Conservation (phyloP, 2,888 invertebrate genomes). For the Laothoe populi region DNA sequence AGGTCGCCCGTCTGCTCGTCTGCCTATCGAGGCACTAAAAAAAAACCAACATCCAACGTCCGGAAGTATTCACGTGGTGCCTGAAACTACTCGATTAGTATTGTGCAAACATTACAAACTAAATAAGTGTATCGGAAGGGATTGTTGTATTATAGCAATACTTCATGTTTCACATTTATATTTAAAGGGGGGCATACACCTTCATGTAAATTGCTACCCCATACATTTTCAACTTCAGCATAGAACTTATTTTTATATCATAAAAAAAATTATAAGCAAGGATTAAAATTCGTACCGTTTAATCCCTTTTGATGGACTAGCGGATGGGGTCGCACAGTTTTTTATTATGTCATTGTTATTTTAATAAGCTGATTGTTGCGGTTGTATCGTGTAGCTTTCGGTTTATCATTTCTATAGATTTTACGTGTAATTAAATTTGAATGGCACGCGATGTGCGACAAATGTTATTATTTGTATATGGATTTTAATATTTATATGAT, state of each 20-base stretch:
- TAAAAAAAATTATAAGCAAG: neutral
- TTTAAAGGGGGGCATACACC: too few species aligned
- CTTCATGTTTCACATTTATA: too few species aligned
- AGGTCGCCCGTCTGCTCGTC: too few species aligned
- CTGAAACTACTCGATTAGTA: too few species aligned
- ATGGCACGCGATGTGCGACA: slow-evolving; percentile 46
- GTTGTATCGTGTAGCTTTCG: slow-evolving; percentile 28
- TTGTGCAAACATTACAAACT: too few species aligned
- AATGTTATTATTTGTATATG: slow-evolving; percentile 29
- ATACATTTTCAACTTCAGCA: neutral
- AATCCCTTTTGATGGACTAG: slow-evolving; percentile 16
- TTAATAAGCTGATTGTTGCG: slow-evolving; percentile 34
- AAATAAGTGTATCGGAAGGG: too few species aligned
- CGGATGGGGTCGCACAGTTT: slow-evolving; percentile 7
- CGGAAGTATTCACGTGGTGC: too few species aligned
- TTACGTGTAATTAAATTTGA: slow-evolving; percentile 55
- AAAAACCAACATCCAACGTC: too few species aligned
- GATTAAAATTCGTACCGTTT: slow-evolving; percentile 2
- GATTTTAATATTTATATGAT: neutral
- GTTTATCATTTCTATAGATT: slow-evolving; percentile 26
- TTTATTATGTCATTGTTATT: slow-evolving; percentile 20
- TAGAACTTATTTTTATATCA: neutral
- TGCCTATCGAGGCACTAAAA: too few species aligned
- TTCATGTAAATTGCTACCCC: too few species aligned
- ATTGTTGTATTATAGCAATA: too few species aligned